Conservation (phyloP, 2,888 invertebrate species). For the Tromatobia lineatoria region DNA sequence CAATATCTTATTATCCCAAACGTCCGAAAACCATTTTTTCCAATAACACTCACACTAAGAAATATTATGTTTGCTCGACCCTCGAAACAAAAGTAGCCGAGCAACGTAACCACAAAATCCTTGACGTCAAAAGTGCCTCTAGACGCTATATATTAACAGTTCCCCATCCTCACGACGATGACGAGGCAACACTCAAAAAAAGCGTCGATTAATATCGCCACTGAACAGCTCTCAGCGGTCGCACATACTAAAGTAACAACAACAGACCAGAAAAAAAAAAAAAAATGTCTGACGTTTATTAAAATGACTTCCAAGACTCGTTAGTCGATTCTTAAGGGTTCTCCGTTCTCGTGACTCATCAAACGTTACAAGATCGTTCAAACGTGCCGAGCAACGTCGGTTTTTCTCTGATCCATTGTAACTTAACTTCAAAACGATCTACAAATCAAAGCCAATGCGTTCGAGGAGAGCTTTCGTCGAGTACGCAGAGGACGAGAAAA, state of each 20-base stretch:
- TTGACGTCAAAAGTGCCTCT: neutral
- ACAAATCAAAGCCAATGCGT: constrained; percentile 67
- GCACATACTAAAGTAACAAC: neutral
- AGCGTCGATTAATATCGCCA: constrained; percentile 1
- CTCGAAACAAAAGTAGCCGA: neutral
- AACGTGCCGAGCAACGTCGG: constrained; percentile 29
- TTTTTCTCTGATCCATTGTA: constrained; percentile 77
- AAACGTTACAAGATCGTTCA: constrained; percentile 47
- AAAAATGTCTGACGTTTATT: constrained; percentile 35
- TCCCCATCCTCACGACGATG: neutral
- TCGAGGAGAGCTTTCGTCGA: constrained; percentile 63
- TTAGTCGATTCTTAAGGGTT: constrained; percentile 43
- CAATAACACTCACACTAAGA: neutral
- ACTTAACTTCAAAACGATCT: constrained; percentile 77
- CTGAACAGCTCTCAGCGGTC: neutral
- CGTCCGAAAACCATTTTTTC: neutral
- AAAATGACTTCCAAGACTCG: constrained; percentile 49
- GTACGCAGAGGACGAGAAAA: constrained; percentile 46
- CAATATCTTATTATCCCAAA: neutral
- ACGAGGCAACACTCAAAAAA: constrained; percentile 11
- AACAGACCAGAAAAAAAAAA: neutral
- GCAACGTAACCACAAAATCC: neutral
- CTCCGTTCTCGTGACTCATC: constrained; percentile 28
- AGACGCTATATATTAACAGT: neutral
- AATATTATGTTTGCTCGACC: constrained; percentile 22